Evolutionary conservation across 2,797 vertebrate genomes (phyloP), one percentile per base, ranked within the genome.

Genomic region (Malurus splendens): DNA sequence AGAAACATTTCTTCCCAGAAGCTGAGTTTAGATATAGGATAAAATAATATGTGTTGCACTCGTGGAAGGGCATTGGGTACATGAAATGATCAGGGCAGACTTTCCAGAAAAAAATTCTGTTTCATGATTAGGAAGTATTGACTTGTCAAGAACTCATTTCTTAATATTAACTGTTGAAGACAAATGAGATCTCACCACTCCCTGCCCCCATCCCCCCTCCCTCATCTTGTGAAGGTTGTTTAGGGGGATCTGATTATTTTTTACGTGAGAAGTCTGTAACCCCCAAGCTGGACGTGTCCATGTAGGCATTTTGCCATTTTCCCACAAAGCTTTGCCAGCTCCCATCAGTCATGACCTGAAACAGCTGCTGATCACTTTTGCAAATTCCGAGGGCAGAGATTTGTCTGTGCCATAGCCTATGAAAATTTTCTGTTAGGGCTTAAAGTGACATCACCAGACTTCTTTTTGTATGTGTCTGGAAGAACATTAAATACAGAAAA

Each of bases 251-350:
- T 66, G 48, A 30, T 70, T 10, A 25, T 82, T 77, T 36, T 32
- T 81, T n/a, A 28, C 16, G 36, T 75, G 55, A 62, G 42, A 64
- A 77, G 45, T 23, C 74, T 65, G 12, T 60, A 60, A 24, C 27
- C 12, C 41, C 62, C 36, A 16, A 81, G 72, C 68, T 60, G 65
- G 84, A 90, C 0, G 0, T 45, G 62, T 4, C 33, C 38, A 14
- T 3, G 24, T 4, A 39, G 84, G 73, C 48, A 42, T 85, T 87
- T 75, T 93, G 86, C 77, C 79, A 75, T 81, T 87, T 95, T 75
- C 93, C 88, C 86, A 78, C 88, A 72, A 87, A 95, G 59, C 82
- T 91, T 72, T 94, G 88, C 88, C 93, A 91, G 5, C 60, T 76
- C 52, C 82, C 48, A 50, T 92, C 90, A 78, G 38, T 91, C 76